Evolutionary conservation across 92 coral and sea anemone species (phyloP), one percentile per base, ranked within the genome.

Genomic region (Phymanthus crucifer): DNA sequence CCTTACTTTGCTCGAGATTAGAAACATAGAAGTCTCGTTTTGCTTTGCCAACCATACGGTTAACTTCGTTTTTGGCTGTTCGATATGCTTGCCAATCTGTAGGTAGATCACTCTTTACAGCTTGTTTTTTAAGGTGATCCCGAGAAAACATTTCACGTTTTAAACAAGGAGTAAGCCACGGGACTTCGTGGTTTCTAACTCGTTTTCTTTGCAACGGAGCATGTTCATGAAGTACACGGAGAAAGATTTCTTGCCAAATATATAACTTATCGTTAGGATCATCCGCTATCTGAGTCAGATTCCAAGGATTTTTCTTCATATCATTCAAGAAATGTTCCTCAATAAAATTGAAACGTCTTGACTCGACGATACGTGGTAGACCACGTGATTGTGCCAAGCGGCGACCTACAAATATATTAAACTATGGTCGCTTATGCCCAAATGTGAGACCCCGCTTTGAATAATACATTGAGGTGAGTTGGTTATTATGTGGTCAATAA

Each of bases 371-470:
- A 66, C 71, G 38, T 9, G 71, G 32, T n/a, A 18, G 71, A 27
- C 71, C 71, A 11, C 71, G 34, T 26, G 32, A n/a, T 33, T 66
- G 71, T 7, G 71, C 14, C 3, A 33, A 66, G 8, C 71, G 71
- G 34, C 71, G 71, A 26, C 24, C 71, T 66, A 66, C 18, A 26
- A 9, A 66, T 9, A 66, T 33, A n/a, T n/a, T 26, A 66, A 33
- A 24, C 71, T 66, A 66, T 66, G 71, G 34, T 66, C 71, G 23
- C 71, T 66, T 7, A 66, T 66, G 71, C 34, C 71, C 34, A 66
- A n/a, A 33, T 66, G 71, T 27, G 34, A 66, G 6, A 66, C 71
- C 14, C 71, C 71, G 29, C 71, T 66, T n/a, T 66, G 16, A 33
- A 66, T n/a, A 66, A 66, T 66, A 33, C 23, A n/a, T 66, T 33